Evolutionary conservation across 23 tunicate genomes (phyloP).

Genomic region (Clavelina lepadiformis): DNA sequence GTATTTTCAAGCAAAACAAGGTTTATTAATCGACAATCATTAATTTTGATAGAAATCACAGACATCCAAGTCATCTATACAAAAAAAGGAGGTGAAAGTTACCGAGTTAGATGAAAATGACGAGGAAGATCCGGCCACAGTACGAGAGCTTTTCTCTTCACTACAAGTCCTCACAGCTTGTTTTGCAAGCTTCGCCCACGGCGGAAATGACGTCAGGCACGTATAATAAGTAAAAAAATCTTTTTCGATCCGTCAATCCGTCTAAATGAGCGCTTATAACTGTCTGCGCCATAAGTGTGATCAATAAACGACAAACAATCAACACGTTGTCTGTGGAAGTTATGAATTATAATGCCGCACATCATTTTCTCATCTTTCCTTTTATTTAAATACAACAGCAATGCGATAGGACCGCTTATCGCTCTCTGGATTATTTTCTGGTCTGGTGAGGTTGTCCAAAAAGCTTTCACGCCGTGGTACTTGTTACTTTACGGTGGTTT

Average conservation of each 20-base stretch:
- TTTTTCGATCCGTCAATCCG: background rate
- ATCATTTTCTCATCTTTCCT: too few relatives aligned
- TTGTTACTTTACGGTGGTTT: constrained; percentile 57
- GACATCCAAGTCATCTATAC: too few relatives aligned
- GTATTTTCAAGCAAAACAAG: too few relatives aligned
- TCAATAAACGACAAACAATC: too few relatives aligned
- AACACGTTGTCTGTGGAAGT: too few relatives aligned
- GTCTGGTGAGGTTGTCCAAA: constrained; percentile 48
- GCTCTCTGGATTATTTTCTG: constrained; percentile 67
- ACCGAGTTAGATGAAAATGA: background rate
- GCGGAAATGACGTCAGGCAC: constrained; percentile 91
- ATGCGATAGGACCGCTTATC: constrained; percentile 94
- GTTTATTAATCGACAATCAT: too few relatives aligned
- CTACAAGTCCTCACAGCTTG: constrained; percentile 78
- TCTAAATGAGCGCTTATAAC: background rate
- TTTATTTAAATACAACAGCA: too few relatives aligned
- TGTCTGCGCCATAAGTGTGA: too few relatives aligned
- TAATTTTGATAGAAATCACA: too few relatives aligned
- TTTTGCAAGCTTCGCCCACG: constrained; percentile 88
- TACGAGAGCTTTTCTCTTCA: constrained; percentile 40
- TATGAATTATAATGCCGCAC: too few relatives aligned
- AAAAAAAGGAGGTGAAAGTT: background rate
- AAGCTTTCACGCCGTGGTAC: constrained; percentile 65
- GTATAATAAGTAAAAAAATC: background rate
- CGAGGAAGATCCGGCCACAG: constrained; percentile 24